Evolutionary conservation across 1,140 invertebrate genomes (phyloP).

Genomic region (Cydia fagiglandana): DNA sequence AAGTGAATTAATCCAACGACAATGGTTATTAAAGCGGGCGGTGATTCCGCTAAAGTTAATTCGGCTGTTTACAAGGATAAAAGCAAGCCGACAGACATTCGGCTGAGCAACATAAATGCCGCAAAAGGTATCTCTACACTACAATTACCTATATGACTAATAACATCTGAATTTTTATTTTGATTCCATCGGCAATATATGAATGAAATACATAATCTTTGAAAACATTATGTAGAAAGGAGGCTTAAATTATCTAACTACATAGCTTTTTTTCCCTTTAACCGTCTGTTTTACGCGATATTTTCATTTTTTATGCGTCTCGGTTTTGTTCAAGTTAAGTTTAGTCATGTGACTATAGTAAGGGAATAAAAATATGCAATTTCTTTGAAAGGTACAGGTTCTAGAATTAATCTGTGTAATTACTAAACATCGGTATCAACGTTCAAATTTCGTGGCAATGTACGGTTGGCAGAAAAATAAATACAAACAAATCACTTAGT

Average conservation of each 20-base stretch:
- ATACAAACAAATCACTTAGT: no score
- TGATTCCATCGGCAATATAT: background rate
- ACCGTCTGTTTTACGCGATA: background rate
- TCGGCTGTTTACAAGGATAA: slow-evolving; percentile 88
- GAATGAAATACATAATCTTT: background rate
- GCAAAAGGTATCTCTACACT: slow-evolving; percentile 90
- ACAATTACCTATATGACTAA: slow-evolving; percentile 49
- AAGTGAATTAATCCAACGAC: slow-evolving; percentile 36
- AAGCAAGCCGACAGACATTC: slow-evolving; percentile 96
- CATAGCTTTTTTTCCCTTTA: background rate
- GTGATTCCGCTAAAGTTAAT: slow-evolving; percentile 74
- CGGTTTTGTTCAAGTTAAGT: background rate
- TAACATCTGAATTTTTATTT: slow-evolving; percentile 44
- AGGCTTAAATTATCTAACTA: background rate
- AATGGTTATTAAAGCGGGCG: slow-evolving; percentile 76
- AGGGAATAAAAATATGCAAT: background rate
- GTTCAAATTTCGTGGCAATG: no score
- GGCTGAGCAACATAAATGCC: slow-evolving; percentile 97
- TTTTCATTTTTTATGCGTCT: slow-evolving; percentile 21
- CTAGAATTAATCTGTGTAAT: no score
- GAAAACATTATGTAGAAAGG: background rate
- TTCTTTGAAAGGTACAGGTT: background rate
- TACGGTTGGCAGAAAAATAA: no score
- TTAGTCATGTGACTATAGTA: slow-evolving; percentile 7
- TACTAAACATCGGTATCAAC: no score